Conservation (phyloP, 1,140 invertebrate genomes). For the Leptestheria dahalacensis region DNA sequence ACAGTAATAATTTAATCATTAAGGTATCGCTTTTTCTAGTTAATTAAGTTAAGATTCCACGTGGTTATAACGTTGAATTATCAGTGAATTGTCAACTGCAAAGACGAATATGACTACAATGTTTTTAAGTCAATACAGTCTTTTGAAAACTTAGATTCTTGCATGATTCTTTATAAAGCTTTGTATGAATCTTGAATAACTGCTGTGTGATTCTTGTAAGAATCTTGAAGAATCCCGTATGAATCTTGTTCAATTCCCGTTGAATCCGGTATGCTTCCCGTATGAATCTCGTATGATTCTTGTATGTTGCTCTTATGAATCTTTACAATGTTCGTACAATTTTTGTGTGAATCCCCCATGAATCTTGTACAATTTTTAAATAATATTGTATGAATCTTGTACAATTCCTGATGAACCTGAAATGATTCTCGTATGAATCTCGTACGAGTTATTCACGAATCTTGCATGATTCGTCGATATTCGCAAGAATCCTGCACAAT, state of each 20-base stretch:
- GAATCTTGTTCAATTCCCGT: background rate
- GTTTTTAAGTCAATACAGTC: too few relatives aligned
- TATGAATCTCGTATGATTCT: background rate
- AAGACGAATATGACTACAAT: too few relatives aligned
- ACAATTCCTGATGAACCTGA: background rate
- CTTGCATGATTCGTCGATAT: too few relatives aligned
- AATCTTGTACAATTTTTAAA: too few relatives aligned
- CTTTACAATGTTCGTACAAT: background rate
- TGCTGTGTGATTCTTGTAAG: background rate
- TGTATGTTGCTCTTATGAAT: background rate
- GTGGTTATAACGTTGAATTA: too few relatives aligned
- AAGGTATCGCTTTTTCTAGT: too few relatives aligned
- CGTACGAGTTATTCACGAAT: background rate
- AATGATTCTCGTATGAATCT: background rate
- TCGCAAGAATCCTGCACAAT: background rate
- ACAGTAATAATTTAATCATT: too few relatives aligned
- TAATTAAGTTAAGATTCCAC: too few relatives aligned
- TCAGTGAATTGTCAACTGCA: too few relatives aligned
- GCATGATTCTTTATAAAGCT: background rate
- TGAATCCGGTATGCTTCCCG: background rate
- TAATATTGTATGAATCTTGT: background rate
- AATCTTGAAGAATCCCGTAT: background rate
- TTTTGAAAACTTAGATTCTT: background rate
- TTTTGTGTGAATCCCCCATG: background rate
- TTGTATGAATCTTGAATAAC: background rate